These are phyloP conservation scores for Sesamia inferens DNA, from an alignment of 2,888 invertebrate species.

Conservation along the genomic window DNA sequence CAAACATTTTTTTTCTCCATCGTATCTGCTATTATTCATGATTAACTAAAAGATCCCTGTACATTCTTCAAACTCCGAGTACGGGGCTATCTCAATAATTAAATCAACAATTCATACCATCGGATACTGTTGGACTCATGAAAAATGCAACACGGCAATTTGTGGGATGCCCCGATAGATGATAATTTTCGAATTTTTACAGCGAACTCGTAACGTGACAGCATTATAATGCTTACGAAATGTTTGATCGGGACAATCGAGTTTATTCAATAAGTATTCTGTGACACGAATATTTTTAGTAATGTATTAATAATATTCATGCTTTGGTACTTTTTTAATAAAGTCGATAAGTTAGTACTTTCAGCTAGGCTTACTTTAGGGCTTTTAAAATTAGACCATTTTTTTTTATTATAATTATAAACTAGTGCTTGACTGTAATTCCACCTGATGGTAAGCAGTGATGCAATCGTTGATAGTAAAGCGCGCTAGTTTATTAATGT, in stretches of 20 bases:
- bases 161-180: slow-evolving; percentile 74
- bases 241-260: slow-evolving; percentile 36
- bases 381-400: neutral
- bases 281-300: slow-evolving; percentile 13
- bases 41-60: slow-evolving; percentile 49
- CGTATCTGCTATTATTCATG: slow-evolving; percentile 51
- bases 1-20: slow-evolving; percentile 6
- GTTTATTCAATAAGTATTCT: slow-evolving; percentile 31
- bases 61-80: slow-evolving; percentile 62
- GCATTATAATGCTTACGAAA: slow-evolving; percentile 51
- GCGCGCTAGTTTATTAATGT: no score
- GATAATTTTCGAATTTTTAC: slow-evolving; percentile 76
- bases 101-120: slow-evolving; percentile 86
- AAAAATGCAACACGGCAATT: slow-evolving; percentile 88
- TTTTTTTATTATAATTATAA: no score
- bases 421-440: no score
- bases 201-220: slow-evolving; percentile 52
- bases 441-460: no score
- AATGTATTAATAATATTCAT: neutral
- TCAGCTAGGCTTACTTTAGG: neutral
- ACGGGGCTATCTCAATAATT: slow-evolving; percentile 81
- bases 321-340: neutral
- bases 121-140: slow-evolving; percentile 82
- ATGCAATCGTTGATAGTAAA: no score
- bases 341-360: neutral